These are phyloP conservation scores for Choristoneura rosaceana DNA, from an alignment of 2,888 invertebrate species.

Conservation along the genomic window DNA sequence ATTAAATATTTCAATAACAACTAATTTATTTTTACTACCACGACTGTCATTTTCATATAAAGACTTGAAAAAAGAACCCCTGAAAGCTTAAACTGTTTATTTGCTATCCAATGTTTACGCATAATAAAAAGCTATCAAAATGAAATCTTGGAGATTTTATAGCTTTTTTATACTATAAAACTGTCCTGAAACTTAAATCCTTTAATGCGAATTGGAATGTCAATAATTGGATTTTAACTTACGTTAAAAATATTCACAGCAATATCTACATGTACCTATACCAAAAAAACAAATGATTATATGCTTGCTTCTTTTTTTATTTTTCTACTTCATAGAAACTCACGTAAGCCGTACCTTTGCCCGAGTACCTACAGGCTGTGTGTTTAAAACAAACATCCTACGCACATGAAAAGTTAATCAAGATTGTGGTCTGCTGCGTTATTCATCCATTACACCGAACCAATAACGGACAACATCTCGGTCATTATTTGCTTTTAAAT, in stretches of 20 bases:
- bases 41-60: too few species aligned
- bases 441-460: constrained; percentile 59
- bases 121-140: not conserved
- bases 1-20: too few species aligned
- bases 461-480: constrained; percentile 56
- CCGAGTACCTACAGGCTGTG: not conserved
- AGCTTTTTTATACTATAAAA: too few species aligned
- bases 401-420: constrained; percentile 33
- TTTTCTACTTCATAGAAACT: not conserved
- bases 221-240: not conserved
- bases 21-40: too few species aligned
- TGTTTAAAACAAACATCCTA: constrained; percentile 18
- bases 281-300: not conserved
- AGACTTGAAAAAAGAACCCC: too few species aligned
- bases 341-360: not conserved
- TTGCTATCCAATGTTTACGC: not conserved
- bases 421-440: constrained; percentile 42
- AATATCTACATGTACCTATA: not conserved
- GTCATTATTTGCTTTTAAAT: constrained; percentile 70
- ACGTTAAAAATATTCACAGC: not conserved
- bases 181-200: too few species aligned
- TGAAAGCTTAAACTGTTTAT: not conserved
- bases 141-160: not conserved
- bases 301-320: not conserved
- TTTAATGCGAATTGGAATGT: not conserved